Conservation (phyloP, 2,113 vertebrate genomes). For the Bubalus kerabau region DNA sequence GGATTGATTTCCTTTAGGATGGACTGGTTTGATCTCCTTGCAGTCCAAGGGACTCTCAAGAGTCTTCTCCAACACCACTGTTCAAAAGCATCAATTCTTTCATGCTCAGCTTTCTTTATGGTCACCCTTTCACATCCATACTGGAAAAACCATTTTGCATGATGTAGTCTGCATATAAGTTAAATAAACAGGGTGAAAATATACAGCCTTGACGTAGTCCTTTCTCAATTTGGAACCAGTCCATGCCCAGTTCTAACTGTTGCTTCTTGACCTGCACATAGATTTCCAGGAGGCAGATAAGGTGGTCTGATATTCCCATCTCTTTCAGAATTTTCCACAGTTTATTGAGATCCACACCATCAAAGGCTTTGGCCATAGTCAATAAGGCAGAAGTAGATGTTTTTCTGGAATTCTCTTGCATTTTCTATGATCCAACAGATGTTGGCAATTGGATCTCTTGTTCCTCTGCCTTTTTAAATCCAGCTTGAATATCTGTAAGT, state of each 20-base stretch:
- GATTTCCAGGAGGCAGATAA: background rate
- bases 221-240: background rate
- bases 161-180: background rate
- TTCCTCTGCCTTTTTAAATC: background rate
- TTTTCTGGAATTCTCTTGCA: background rate
- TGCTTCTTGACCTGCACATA: background rate
- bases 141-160: background rate
- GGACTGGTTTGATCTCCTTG: background rate
- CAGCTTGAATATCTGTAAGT: background rate
- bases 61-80: background rate
- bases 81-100: background rate
- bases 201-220: background rate
- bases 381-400: background rate
- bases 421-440: background rate
- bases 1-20: background rate
- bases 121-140: background rate
- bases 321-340: background rate
- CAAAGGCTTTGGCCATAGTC: accelerated
- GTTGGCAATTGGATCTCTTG: background rate
- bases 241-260: background rate
- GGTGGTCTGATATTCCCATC: background rate
- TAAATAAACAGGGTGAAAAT: background rate
- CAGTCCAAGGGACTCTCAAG: background rate
- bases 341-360: background rate
- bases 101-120: background rate